phyloP scores from a whole-genome alignment of 1,140 invertebrate species.

The Bombus impatiens region DNA sequence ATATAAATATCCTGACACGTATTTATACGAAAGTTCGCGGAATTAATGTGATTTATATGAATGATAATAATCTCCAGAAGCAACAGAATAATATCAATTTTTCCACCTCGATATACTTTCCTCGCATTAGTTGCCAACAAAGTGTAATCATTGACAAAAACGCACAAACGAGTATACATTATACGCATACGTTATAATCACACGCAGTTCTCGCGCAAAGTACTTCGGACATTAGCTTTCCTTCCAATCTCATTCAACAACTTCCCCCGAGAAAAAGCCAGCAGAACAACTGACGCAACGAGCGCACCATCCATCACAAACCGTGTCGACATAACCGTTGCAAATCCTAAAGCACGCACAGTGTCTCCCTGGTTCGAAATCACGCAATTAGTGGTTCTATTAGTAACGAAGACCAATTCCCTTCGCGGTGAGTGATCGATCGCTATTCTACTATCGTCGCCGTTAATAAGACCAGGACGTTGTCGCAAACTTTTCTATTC shows the following conservation, averaged over 20 bases:
- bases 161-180: neutral
- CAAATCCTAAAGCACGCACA: slow-evolving; percentile 38
- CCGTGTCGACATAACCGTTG: slow-evolving; percentile 31
- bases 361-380: slow-evolving; percentile 11
- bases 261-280: slow-evolving; percentile 1
- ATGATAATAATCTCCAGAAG: neutral
- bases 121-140: neutral
- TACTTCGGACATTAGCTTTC: slow-evolving; percentile 13
- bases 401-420: slow-evolving; percentile 48
- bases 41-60: neutral
- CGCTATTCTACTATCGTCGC: slow-evolving; percentile 26
- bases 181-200: slow-evolving; percentile 15
- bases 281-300: slow-evolving; percentile 26
- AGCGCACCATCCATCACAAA: slow-evolving; percentile 20
- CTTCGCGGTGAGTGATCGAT: slow-evolving; percentile 49
- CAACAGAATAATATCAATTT: neutral
- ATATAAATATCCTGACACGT: too few relatives aligned
- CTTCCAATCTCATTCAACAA: slow-evolving; percentile 17
- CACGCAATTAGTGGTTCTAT: slow-evolving; percentile 55
- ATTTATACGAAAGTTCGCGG: neutral
- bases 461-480: slow-evolving; percentile 36
- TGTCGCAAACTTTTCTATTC: slow-evolving; percentile 38
- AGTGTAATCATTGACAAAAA: slow-evolving; percentile 15
- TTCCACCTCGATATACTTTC: neutral
- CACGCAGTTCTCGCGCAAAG: neutral